Conservation (phyloP, 2,888 invertebrate genomes). For the Hydraecia micacea region DNA sequence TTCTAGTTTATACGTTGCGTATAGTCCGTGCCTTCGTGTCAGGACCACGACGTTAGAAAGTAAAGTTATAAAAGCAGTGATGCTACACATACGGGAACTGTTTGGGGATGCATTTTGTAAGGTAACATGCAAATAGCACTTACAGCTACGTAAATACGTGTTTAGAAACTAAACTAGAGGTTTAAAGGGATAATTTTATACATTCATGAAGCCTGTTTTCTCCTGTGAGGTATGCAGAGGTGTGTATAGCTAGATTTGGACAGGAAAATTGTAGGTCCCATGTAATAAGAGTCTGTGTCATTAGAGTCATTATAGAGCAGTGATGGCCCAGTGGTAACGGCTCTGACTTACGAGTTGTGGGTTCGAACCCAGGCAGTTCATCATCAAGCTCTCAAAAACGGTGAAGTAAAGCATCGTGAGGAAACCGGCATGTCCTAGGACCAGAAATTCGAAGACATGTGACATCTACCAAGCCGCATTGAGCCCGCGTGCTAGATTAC, state of each 20-base stretch:
- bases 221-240: not conserved
- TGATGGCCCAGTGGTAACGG: not conserved
- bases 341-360: not conserved
- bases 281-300: not conserved
- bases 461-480: not conserved
- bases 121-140: slow-evolving; percentile 20
- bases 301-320: not conserved
- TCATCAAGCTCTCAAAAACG: not conserved
- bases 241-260: not conserved
- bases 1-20: not conserved
- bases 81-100: not conserved
- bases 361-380: not conserved
- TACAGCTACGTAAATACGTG: not conserved
- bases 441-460: not conserved
- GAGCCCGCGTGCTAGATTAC: not conserved
- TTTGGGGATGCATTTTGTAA: slow-evolving; percentile 29
- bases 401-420: not conserved
- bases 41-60: not conserved
- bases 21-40: not conserved
- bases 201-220: not conserved
- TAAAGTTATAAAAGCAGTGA: slow-evolving; percentile 8
- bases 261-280: not conserved
- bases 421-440: not conserved
- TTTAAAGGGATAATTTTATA: not conserved
- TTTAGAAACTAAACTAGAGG: not conserved